These are phyloP conservation scores for Sesia apiformis DNA, from an alignment of 2,888 invertebrate species.

Conservation along the genomic window DNA sequence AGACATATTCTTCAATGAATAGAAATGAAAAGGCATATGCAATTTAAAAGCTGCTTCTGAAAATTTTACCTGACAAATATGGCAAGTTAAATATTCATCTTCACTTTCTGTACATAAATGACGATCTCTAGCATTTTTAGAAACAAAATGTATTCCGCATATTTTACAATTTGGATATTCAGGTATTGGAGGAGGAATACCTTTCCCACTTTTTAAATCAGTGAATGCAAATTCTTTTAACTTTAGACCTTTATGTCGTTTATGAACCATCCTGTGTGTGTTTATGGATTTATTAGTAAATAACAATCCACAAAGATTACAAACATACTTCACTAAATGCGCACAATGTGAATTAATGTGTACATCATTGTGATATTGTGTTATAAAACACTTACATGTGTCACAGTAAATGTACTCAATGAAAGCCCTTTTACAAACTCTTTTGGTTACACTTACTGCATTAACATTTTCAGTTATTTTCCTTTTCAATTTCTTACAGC, in stretches of 20 bases:
- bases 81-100: constrained; percentile 28
- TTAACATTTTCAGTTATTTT: not conserved
- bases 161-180: constrained; percentile 35
- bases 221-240: constrained; percentile 41
- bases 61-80: constrained; percentile 35
- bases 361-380: constrained; percentile 13
- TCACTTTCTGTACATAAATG: constrained; percentile 29
- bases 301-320: constrained; percentile 41
- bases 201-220: constrained; percentile 27
- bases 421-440: not conserved
- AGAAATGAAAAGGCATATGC: constrained; percentile 45
- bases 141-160: constrained; percentile 38
- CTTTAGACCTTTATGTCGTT: constrained; percentile 20
- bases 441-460: not conserved
- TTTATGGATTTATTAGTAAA: constrained; percentile 24
- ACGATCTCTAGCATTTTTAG: constrained; percentile 18
- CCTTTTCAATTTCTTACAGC: not conserved
- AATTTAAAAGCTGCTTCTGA: constrained; percentile 34
- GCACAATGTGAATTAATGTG: constrained; percentile 29
- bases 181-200: constrained; percentile 39
- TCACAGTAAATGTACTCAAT: constrained; percentile 23
- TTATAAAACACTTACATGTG: constrained; percentile 38
- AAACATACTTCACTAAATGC: constrained; percentile 23
- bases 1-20: constrained; percentile 12
- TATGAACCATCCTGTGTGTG: constrained; percentile 32